These are phyloP conservation scores for Halcyon senegalensis DNA, from an alignment of 2,113 vertebrate species.

Conservation along the genomic window DNA sequence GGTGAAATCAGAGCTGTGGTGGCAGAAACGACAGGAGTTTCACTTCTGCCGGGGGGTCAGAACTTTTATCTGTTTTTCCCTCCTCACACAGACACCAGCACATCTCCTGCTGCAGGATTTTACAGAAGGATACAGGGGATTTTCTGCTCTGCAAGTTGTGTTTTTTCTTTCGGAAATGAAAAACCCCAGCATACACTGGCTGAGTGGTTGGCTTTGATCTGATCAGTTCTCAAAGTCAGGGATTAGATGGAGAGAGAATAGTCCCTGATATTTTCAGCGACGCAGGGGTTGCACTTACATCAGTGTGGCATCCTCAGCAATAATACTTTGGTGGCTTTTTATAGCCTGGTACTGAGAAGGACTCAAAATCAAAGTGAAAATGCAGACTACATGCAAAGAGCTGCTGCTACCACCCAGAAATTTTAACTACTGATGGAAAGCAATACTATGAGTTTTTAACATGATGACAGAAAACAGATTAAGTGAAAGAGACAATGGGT, in stretches of 20 bases:
- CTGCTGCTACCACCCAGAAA: not conserved
- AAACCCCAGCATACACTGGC: not conserved
- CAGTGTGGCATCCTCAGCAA: not conserved
- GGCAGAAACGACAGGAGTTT: not conserved
- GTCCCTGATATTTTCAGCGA: not conserved
- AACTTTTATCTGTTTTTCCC: not conserved
- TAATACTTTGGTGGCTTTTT: not conserved
- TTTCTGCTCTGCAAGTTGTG: slow-evolving; percentile 14
- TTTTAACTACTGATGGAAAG: not conserved
- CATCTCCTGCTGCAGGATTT: not conserved
- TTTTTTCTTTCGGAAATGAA: slow-evolving; percentile 9
- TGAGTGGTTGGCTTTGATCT: slow-evolving; percentile 11
- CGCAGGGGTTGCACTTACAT: not conserved
- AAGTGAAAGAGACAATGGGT: not conserved
- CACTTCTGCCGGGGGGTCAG: not conserved
- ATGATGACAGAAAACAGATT: not conserved
- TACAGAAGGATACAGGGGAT: not conserved
- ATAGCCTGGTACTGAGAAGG: not conserved
- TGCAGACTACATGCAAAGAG: not conserved
- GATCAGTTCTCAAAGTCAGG: not conserved
- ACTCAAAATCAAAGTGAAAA: not conserved
- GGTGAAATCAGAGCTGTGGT: not conserved
- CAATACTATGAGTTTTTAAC: not conserved
- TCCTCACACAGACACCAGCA: not conserved
- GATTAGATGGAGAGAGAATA: not conserved